Base-by-base conservation (phyloP, 2,113 vertebrate species). In the Pampusana beccarii region DNA sequence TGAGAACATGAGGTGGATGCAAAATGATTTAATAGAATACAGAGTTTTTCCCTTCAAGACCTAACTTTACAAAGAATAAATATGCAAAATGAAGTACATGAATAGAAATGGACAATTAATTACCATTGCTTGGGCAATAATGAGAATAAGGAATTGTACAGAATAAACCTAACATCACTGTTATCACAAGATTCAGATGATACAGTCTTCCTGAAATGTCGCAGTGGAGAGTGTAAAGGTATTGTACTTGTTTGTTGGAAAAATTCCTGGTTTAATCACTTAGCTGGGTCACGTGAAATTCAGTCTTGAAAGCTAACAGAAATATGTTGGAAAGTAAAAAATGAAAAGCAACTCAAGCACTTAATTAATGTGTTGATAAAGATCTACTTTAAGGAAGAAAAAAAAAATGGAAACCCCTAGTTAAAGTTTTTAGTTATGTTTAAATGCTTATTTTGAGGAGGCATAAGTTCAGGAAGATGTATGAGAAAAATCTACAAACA, bases 241-340 rank as follows among this genome's bases (percentile, higher is more conserved):
- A 33, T 5, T 36, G 19, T 48, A 95, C 6, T 2, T 51, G 40
- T 71, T 69, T 95, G 16, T 33, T 85, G 4, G 12, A 83, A 93
- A 88, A 36, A 9, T 92, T 96, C 16, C n/a, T 88, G n/a, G n/a
- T 72, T 92, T 75, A 92, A 77, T 94, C 23, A 85, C 8, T 85
- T 89, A 75, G 20, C 28, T 42, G 70, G 58, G 40, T 42, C n/a
- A 67, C 13, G 38, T 72, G 53, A 62, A 90, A 92, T 86, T 72
- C 36, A 56, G 67, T 44, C n/a, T 21, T 42, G 46, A 78, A 91
- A 96, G 36, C 10, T 42, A 93, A 51, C 33, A 97, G 33, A 96
- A 88, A 46, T 86, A 60, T 60, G 53, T 34, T 92, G 60, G 78
- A 42, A 91, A 80, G 33, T 50, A 65, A 80, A 86, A 95, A 66